Evolutionary conservation across 30 jellyfish, hydroid and myxozoan genomes (phyloP), one percentile per base, ranked within the genome.

Genomic region (Rhopilema esculentum): DNA sequence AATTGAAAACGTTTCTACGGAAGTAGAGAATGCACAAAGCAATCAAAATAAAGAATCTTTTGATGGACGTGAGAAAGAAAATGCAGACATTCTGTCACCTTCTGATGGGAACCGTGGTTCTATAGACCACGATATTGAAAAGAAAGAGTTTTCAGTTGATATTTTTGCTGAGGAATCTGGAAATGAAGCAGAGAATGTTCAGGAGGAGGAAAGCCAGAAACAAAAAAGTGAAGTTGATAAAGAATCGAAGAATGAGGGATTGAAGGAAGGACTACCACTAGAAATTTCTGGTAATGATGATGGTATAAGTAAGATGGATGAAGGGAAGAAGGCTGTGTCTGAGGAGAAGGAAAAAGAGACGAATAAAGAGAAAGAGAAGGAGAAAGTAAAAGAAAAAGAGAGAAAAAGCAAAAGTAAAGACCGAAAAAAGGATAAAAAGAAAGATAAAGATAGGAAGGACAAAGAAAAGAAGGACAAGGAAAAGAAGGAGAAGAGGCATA

Each of bases 101-200:
- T 63, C 21, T n/a, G 72, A 40, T 16, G 27, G 40, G 15, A 20
- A 61, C 16, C 21, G 23, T 16, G 48, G 65, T 9, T 26, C 85
- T 16, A 83, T 26, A 27, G 25, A 28, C 9, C 9, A 40, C 6
- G 57, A 40, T 40, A 6, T 40, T 40, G 57, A 40, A 1, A 20
- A 23, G 25, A 76, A 72, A 61, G 88, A 81, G 78, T 67, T 77
- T 25, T 53, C 96, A 0, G 86, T 64, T 67, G 91, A 88, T 18
- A 88, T 77, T 48, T 51, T 66, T 50, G 87, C 87, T 16, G 88
- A 73, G 16, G 91, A 78, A 66, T 49, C 87, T 21, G 84, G 79
- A 1, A 75, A 79, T 51, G 93, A 81, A 52, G 78, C 8, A 12
- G 76, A 79, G 26, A 71, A 25, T 12, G 67, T 0, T 26, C 83